A percentile compares a stretch with the other conserved stretches of the same genome.
Conservation (phyloP, 2,797 vertebrate species). For the Falco novaeseelandiae region DNA sequence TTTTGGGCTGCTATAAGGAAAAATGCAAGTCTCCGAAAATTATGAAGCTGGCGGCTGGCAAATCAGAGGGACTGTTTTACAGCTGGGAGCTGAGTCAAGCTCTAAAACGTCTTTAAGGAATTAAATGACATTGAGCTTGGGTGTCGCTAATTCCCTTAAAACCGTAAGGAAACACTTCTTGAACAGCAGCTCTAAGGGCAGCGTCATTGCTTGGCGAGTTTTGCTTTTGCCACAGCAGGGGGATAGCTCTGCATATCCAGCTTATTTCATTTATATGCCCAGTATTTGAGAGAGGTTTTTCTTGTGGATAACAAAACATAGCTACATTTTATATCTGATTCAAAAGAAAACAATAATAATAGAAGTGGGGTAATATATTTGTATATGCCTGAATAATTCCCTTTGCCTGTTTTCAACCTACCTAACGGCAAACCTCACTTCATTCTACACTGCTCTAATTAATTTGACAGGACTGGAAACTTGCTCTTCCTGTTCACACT, state of each 20-base stretch:
- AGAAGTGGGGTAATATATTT: constrained; percentile 9
- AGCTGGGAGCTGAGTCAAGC: constrained; percentile 15
- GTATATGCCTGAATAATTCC: constrained; percentile 48
- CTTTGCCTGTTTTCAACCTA: constrained; percentile 64
- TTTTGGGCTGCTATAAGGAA: constrained; percentile 25
- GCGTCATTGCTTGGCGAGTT: background rate
- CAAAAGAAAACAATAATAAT: background rate
- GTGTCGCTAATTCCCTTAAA: constrained; percentile 35
- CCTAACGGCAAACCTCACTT: constrained; percentile 69
- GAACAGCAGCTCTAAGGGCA: background rate
- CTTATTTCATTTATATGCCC: background rate
- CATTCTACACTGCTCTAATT: constrained; percentile 71
- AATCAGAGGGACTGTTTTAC: background rate
- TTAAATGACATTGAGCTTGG: constrained; percentile 26
- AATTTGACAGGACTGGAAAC: constrained; percentile 77
- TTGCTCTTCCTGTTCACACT: constrained; percentile 75
- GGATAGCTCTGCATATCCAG: background rate
- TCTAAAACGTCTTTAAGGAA: background rate
- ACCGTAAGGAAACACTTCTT: background rate
- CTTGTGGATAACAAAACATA: background rate
- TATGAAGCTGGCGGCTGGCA: background rate
- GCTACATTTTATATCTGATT: constrained; percentile 20
- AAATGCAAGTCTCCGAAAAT: background rate
- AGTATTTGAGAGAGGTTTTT: background rate
- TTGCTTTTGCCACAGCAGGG: background rate